Evolutionary conservation across 2,797 vertebrate genomes (phyloP).

Genomic region (Hirundo rustica): DNA sequence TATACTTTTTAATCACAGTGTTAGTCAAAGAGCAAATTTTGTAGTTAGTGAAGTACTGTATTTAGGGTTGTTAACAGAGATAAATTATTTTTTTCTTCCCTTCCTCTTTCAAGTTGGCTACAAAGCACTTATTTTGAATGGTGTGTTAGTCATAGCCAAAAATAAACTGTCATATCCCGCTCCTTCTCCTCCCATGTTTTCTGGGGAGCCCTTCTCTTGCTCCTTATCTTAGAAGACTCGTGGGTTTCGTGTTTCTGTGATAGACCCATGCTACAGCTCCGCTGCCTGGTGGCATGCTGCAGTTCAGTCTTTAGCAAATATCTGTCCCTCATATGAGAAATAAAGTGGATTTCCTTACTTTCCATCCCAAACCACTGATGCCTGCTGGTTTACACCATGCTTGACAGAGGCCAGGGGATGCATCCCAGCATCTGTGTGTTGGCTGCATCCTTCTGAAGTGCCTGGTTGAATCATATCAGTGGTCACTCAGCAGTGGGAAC

Average conservation of each 20-base stretch:
- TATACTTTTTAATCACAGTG: background rate
- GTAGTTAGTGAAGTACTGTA: background rate
- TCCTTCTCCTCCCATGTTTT: background rate
- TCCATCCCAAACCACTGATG: background rate
- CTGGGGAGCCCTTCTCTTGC: background rate
- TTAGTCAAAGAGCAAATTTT: background rate
- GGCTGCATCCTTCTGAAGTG: background rate
- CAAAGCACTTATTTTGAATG: background rate
- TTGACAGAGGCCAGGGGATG: accelerated
- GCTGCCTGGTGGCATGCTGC: accelerated
- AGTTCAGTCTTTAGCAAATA: background rate
- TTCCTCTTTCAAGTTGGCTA: background rate
- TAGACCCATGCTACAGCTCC: accelerated
- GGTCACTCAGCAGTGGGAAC: background rate
- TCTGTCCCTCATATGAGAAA: accelerated
- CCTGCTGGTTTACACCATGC: background rate
- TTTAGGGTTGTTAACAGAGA: background rate
- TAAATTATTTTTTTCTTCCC: background rate
- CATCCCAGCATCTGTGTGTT: background rate
- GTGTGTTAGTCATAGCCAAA: background rate
- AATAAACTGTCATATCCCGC: background rate
- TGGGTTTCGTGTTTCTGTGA: background rate
- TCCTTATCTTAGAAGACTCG: background rate
- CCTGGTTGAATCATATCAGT: background rate
- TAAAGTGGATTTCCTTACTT: background rate